phyloP scores from a whole-genome alignment of 2,888 invertebrate genomes.

The Bursaphelenchus okinawaensis region DNA sequence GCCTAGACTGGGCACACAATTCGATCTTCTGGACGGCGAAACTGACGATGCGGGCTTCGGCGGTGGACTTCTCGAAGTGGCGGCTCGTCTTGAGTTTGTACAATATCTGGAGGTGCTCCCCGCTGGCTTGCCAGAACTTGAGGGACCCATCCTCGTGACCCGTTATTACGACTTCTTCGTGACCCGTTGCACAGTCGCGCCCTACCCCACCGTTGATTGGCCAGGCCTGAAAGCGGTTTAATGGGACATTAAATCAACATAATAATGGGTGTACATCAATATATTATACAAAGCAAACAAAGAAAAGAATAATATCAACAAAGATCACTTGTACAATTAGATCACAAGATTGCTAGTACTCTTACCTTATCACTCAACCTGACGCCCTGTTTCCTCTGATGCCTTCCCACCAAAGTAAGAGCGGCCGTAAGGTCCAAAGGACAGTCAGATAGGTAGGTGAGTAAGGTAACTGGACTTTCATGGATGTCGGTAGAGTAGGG shows the following conservation, averaged over 20 bases:
- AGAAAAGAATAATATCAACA: too few species aligned
- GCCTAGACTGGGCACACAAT: slow-evolving; percentile 83
- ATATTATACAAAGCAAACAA: too few species aligned
- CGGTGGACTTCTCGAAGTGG: slow-evolving; percentile 74
- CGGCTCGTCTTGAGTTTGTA: slow-evolving; percentile 96
- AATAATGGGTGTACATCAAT: too few species aligned
- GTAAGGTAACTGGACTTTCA: slow-evolving; percentile 94
- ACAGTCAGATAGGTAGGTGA: slow-evolving; percentile 93
- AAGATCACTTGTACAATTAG: too few species aligned
- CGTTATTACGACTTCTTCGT: slow-evolving; percentile 95
- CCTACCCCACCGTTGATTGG: slow-evolving; percentile 93
- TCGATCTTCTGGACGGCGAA: slow-evolving; percentile 48
- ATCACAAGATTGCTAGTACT: slow-evolving; percentile 5
- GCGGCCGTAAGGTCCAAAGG: slow-evolving; percentile 95
- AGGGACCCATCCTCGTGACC: slow-evolving; percentile 87
- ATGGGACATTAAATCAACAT: too few species aligned
- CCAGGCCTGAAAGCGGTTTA: slow-evolving; percentile 76
- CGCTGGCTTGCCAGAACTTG: slow-evolving; percentile 98
- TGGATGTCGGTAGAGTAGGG: slow-evolving; percentile 99
- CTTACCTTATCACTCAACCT: slow-evolving; percentile 47
- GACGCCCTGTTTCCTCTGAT: slow-evolving; percentile 65
- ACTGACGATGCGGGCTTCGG: slow-evolving; percentile 74
- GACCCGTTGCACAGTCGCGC: slow-evolving; percentile 89
- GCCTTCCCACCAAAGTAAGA: slow-evolving; percentile 82
- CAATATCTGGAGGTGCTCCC: slow-evolving; percentile 65